Base-by-base conservation (phyloP, 64 coral and sea anemone species). In the Montipora cactus region DNA sequence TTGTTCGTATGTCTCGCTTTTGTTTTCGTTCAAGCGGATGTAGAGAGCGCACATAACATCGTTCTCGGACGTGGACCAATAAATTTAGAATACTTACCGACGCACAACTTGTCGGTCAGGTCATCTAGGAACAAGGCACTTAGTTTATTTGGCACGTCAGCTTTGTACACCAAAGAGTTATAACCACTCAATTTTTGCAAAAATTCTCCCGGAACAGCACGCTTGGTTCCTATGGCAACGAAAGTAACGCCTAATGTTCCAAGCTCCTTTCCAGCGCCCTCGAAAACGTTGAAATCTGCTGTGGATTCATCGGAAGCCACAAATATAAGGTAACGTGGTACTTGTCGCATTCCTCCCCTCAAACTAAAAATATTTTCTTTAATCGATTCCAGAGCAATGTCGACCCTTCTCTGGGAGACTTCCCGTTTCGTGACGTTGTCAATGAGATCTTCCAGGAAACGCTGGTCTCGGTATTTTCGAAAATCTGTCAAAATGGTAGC, bases 331-430 rank as follows among this genome's bases (percentile, higher is more conserved):
- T 77, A 94, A 8, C 96, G 89, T 1, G 93, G 96, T 51, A 93
- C 96, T 79, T 97, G 96, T 13, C 96, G 52, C 79, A 97, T 97
- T 72, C 93, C 92, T 66, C 96, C 96, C 37, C 88, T 74, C 10
- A 97, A 79, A 16, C 96, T 97, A 85, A 97, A 97, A 4, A 97
- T 94, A 58, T 92, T 57, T 15, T 55, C 76, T 59, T 88, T 97
- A 11, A 81, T 86, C 37, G 87, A 85, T n/a, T 71, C 44, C 44
- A 97, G 57, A 8, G 93, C 96, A 22, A 68, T 74, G 59, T 97
- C 96, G 12, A 97, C 77, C 44, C 89, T 74, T 12, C 93, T 73
- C n/a, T 78, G 74, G 5, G 37, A 5, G 49, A 88, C 83, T 3
- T 44, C 59, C 4, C 78, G 61, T 46, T 92, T 97, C 0, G 19